These are phyloP conservation scores for Trematomus bernacchii DNA, from an alignment of 2,797 vertebrate genomes.

Conservation along the genomic window DNA sequence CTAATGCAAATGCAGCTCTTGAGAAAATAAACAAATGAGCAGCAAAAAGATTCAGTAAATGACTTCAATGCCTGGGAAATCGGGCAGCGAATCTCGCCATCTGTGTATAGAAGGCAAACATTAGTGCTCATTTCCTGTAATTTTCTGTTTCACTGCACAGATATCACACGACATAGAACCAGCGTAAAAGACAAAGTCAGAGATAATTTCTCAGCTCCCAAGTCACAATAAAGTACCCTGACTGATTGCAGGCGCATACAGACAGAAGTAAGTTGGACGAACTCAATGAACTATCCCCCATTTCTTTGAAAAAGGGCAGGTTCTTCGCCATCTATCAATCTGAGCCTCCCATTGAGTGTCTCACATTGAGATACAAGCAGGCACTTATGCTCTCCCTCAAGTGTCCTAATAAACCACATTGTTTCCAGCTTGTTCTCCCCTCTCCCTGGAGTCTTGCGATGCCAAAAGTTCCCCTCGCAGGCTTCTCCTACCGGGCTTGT, in stretches of 20 bases:
- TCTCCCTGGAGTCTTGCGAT: slow-evolving; percentile 37
- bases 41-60: slow-evolving; percentile 6
- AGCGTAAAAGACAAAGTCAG: slow-evolving; percentile 5
- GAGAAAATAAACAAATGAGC: slow-evolving; percentile 17
- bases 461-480: slow-evolving; percentile 71
- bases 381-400: slow-evolving; percentile 55
- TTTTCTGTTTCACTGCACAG: slow-evolving; percentile 41
- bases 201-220: slow-evolving; percentile 25
- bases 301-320: slow-evolving; percentile 58
- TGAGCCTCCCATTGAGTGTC: slow-evolving; percentile 55
- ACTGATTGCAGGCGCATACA: slow-evolving; percentile 30
- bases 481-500: slow-evolving; percentile 72
- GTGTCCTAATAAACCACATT: slow-evolving; percentile 68
- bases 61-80: slow-evolving; percentile 37
- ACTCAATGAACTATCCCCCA: slow-evolving; percentile 50
- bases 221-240: slow-evolving; percentile 37
- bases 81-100: slow-evolving; percentile 30
- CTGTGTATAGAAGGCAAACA: slow-evolving; percentile 30
- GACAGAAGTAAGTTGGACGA: slow-evolving; percentile 39
- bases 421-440: slow-evolving; percentile 60
- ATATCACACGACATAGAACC: slow-evolving; percentile 31
- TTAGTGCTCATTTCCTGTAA: slow-evolving; percentile 60
- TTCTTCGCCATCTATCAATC: slow-evolving; percentile 63
- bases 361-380: slow-evolving; percentile 49
- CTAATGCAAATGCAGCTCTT: slow-evolving; percentile 2